Evolutionary conservation across 2,113 vertebrate genomes (phyloP).

Genomic region (Pachycephala philippinensis): DNA sequence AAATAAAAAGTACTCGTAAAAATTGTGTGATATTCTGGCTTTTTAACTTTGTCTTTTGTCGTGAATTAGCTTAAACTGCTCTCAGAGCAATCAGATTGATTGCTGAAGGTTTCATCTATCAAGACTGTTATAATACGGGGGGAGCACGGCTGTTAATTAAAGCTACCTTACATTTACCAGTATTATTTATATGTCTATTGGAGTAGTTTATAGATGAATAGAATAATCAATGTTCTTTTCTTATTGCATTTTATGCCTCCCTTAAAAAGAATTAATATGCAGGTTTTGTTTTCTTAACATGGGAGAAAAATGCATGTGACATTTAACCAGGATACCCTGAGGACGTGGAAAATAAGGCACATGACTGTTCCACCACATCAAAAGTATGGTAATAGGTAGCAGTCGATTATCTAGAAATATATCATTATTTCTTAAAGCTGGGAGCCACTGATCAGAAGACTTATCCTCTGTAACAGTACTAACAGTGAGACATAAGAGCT

Average conservation of each 20-base stretch:
- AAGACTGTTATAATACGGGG: not conserved
- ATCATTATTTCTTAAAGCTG: slow-evolving; percentile 1
- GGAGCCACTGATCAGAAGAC: not conserved
- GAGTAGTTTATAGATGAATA: not conserved
- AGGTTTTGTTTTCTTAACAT: slow-evolving; percentile 2
- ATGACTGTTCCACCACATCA: not conserved
- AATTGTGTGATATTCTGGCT: fast-evolving
- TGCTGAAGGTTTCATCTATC: not conserved
- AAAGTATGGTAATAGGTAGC: slow-evolving; percentile 31
- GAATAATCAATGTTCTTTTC: slow-evolving; percentile 6
- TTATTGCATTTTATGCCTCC: not conserved
- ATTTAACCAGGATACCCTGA: slow-evolving; percentile 30
- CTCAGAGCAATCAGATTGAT: not conserved
- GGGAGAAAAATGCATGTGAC: slow-evolving; percentile 9
- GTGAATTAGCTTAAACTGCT: not conserved
- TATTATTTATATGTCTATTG: not conserved
- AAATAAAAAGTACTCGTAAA: not conserved
- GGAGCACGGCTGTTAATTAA: not conserved
- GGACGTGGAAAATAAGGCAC: slow-evolving; percentile 26
- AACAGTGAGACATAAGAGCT: not conserved
- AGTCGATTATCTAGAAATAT: slow-evolving; percentile 3
- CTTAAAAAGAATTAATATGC: slow-evolving; percentile 17
- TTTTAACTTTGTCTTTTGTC: not conserved
- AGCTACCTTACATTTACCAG: not conserved
- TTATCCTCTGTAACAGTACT: not conserved